Evolutionary conservation across 2,888 invertebrate species (phyloP).

Genomic region (Girardia tigrina): DNA sequence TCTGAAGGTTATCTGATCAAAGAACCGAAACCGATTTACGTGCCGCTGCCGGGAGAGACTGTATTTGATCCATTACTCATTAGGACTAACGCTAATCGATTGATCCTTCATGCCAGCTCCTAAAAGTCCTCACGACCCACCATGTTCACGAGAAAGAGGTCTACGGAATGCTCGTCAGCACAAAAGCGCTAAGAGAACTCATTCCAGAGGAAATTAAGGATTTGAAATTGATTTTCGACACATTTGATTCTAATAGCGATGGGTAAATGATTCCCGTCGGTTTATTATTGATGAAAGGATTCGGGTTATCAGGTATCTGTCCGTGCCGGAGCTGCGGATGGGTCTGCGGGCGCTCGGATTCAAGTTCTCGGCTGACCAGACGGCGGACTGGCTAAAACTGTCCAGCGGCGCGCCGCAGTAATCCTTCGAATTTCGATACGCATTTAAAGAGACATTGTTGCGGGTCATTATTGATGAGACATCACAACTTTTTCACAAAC

Average conservation of each 20-base stretch:
- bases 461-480: too few relatives aligned
- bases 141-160: slow-evolving; percentile 47
- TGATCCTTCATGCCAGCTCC: too few relatives aligned
- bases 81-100: too few relatives aligned
- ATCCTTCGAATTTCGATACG: too few relatives aligned
- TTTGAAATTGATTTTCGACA: slow-evolving; percentile 46
- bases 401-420: too few relatives aligned
- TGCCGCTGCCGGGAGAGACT: background rate
- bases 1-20: background rate
- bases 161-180: slow-evolving; percentile 45
- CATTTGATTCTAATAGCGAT: slow-evolving; percentile 45
- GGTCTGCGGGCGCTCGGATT: slow-evolving; percentile 46
- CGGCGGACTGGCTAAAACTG: slow-evolving; percentile 42
- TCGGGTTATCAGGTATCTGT: slow-evolving; percentile 40
- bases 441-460: too few relatives aligned
- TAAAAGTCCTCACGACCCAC: slow-evolving; percentile 44
- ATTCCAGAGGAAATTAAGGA: slow-evolving; percentile 49
- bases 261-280: slow-evolving; percentile 40
- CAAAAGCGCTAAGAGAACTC: slow-evolving; percentile 44
- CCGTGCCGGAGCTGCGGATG: slow-evolving; percentile 42
- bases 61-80: too few relatives aligned
- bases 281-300: background rate
- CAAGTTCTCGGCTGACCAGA: slow-evolving; percentile 44
- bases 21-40: slow-evolving; percentile 4
- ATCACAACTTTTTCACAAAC: too few relatives aligned